Evolutionary conservation across 1,140 invertebrate species (phyloP).

Genomic region (Drosophila chauvacae): DNA sequence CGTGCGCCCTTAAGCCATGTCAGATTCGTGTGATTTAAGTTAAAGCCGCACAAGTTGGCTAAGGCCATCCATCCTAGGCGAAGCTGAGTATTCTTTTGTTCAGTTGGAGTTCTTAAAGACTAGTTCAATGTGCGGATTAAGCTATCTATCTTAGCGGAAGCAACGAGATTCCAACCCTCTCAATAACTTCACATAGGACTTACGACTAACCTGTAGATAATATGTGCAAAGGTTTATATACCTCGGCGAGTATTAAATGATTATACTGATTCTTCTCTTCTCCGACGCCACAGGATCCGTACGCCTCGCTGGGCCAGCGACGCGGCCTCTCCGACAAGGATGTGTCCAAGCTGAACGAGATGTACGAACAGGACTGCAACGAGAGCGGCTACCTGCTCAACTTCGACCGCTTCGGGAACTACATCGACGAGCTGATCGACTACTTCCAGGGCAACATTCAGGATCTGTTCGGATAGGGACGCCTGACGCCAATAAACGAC

Average conservation of each 20-base stretch:
- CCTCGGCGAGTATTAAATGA: background rate
- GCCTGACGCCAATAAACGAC: constrained; percentile 33
- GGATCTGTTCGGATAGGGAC: constrained; percentile 59
- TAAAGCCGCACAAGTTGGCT: background rate
- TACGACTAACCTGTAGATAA: background rate
- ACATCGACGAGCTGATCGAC: constrained; percentile 73
- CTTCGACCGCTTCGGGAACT: constrained; percentile 68
- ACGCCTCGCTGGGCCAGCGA: constrained; percentile 87
- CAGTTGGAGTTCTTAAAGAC: background rate
- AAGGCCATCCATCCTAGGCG: background rate
- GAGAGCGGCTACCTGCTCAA: constrained; percentile 52
- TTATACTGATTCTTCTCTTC: background rate
- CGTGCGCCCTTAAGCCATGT: background rate
- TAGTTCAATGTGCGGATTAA: background rate
- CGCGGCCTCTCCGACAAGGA: constrained; percentile 88
- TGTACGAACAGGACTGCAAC: constrained; percentile 87
- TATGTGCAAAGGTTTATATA: background rate
- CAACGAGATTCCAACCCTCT: background rate
- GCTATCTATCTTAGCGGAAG: background rate
- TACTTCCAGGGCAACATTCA: constrained; percentile 73
- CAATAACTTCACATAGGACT: background rate
- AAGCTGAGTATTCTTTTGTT: constrained; percentile 1
- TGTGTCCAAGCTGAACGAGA: constrained; percentile 87
- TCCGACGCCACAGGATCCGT: constrained; percentile 60
- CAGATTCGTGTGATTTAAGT: background rate